Base-by-base conservation (phyloP, 2,113 vertebrate species). In the Amblyornis subalaris region DNA sequence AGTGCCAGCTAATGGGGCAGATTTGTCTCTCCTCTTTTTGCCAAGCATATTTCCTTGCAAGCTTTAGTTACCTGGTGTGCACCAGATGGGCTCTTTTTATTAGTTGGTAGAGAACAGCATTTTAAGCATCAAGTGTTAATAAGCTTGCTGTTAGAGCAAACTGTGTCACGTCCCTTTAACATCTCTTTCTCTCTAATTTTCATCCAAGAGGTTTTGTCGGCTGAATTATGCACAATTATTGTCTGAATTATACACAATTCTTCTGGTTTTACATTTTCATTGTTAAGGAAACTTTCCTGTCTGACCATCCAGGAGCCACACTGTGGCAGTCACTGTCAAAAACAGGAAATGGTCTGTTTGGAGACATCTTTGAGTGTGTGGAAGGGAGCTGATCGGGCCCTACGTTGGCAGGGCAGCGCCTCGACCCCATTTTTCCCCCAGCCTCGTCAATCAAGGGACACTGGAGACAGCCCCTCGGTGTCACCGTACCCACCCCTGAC, bases 71-170 rank as follows among this genome's bases (percentile, higher is more conserved):
- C 50, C 70, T 89, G 58, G 51, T 65, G 53, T 82, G 81, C 40
- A 94, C 53, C 80, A 91, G 84, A 95, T 84, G 64, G 75, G 11
- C 7, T 89, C 35, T 77, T 94, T 92, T 81, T 80, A 92, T 84
- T 71, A 84, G 35, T 45, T 70, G 29, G 29, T 81, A 66, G 23
- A 86, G 26, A 90, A 42, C 18, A 80, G 14, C 7, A 64, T 87
- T 95, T 89, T 73, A 92, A 95, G 24, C 72, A 42, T 42, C 19
- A 92, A 86, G 55, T 84, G 47, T 87, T 92, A 92, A 92, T 78
- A 94, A 70, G 65, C 33, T 86, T 77, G 73, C 24, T 90, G 76
- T 77, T 95, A 51, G 42, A 94, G 55, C 66, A 83, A 93, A 89
- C 28, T 54, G 35, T 92, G 90, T 73, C 60, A 82, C 3, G 4